phyloP scores from a whole-genome alignment of 2,797 vertebrate genomes.

The Leuciscus waleckii region DNA sequence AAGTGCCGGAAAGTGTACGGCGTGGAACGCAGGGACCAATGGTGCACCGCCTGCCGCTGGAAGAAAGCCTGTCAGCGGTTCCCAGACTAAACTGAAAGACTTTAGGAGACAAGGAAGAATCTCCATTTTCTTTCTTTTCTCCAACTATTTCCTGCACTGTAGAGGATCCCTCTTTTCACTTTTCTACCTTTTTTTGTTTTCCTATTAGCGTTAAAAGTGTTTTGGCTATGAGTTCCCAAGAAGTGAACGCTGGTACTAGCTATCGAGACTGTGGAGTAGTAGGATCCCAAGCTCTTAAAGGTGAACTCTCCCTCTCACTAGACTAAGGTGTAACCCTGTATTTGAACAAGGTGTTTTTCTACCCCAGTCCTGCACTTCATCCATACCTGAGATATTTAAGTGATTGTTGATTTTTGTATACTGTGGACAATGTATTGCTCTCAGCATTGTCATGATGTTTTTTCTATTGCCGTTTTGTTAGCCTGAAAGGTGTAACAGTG shows the following conservation, averaged over 20 bases:
- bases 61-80: slow-evolving; percentile 84
- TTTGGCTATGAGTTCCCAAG: slow-evolving; percentile 66
- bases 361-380: slow-evolving; percentile 49
- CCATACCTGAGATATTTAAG: slow-evolving; percentile 62
- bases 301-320: slow-evolving; percentile 65
- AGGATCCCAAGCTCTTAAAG: slow-evolving; percentile 53
- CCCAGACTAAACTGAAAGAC: slow-evolving; percentile 76
- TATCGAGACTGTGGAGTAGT: slow-evolving; percentile 73
- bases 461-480: slow-evolving; percentile 59
- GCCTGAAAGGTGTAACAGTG: slow-evolving; percentile 46
- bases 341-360: slow-evolving; percentile 63
- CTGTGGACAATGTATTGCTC: slow-evolving; percentile 73
- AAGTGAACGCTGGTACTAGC: slow-evolving; percentile 72
- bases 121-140: slow-evolving; percentile 35
- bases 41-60: slow-evolving; percentile 84
- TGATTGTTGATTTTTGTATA: slow-evolving; percentile 70
- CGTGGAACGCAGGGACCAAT: slow-evolving; percentile 80
- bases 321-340: slow-evolving; percentile 58
- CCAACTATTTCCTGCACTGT: slow-evolving; percentile 50
- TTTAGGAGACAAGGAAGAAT: slow-evolving; percentile 59
- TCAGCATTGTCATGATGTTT: slow-evolving; percentile 74
- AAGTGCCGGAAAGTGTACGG: slow-evolving; percentile 84
- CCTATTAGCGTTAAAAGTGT: slow-evolving; percentile 62
- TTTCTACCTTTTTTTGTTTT: slow-evolving; percentile 61
- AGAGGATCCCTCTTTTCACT: slow-evolving; percentile 62